Conservation (phyloP, 2,888 invertebrate species). For the Eueremaeus valkanovi region DNA sequence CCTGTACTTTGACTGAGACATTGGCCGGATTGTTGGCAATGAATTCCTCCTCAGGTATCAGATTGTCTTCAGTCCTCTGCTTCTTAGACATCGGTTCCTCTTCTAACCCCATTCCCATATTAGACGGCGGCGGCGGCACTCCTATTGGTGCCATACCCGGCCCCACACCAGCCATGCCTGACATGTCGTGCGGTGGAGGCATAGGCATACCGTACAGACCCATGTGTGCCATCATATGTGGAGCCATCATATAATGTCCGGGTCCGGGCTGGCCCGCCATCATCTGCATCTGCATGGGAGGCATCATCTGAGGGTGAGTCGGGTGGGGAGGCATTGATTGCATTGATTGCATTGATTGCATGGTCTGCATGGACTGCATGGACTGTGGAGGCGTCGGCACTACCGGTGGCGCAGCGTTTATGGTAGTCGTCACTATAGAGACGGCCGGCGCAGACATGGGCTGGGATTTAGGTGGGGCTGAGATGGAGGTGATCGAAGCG, state of each 20-base stretch:
- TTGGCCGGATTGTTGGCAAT: conserved; percentile 56
- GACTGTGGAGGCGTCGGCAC: conserved; percentile 48
- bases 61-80: conserved; percentile 81
- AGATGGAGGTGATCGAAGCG: conserved; percentile 52
- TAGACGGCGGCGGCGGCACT: conserved; percentile 22
- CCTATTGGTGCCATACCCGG: conserved; percentile 50
- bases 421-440: conserved; percentile 51
- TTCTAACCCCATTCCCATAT: conserved; percentile 50
- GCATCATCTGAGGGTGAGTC: conserved; percentile 28
- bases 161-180: conserved; percentile 28
- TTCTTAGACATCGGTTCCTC: conserved; percentile 86
- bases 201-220: conserved; percentile 42
- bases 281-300: conserved; percentile 30
- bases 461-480: conserved; percentile 49
- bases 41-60: conserved; percentile 83
- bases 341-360: no score
- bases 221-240: conserved; percentile 59
- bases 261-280: conserved; percentile 13
- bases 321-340: conserved; percentile 23
- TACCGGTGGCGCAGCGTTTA: conserved; percentile 41
- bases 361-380: conserved; percentile 44
- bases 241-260: conserved; percentile 51
- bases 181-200: conserved; percentile 52
- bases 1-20: conserved; percentile 71
- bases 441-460: conserved; percentile 53